Evolutionary conservation across 2,888 invertebrate genomes (phyloP).

Genomic region (Drosophila maculinotata): DNA sequence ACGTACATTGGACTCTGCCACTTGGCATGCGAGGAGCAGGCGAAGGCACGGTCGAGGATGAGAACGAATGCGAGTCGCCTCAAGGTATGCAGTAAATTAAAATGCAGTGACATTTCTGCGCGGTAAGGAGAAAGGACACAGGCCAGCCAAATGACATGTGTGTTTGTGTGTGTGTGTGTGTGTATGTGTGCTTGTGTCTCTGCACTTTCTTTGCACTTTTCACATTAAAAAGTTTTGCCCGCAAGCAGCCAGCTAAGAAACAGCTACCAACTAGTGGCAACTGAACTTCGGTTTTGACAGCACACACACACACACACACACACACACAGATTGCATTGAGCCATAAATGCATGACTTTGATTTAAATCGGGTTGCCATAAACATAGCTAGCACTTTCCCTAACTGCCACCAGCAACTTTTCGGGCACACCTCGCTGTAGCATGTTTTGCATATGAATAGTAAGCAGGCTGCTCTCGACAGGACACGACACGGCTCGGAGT

Average conservation of each 20-base stretch:
- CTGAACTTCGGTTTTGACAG: conserved; percentile 75
- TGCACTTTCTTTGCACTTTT: conserved; percentile 80
- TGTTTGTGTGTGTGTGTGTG: conserved; percentile 12
- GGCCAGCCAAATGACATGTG: conserved; percentile 41
- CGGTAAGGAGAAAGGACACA: conserved; percentile 20
- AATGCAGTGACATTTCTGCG: conserved; percentile 69
- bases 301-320: conserved; percentile 40
- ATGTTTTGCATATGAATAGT: conserved; percentile 80
- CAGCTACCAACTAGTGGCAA: conserved; percentile 48
- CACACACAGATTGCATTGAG: conserved; percentile 60
- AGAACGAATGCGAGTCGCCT: conserved; percentile 60
- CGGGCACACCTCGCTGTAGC: conserved; percentile 49
- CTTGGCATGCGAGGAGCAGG: conserved; percentile 66
- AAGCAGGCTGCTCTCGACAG: conserved; percentile 49
- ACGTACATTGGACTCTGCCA: conserved; percentile 78
- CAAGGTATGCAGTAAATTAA: conserved; percentile 82
- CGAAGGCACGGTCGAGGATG: no score
- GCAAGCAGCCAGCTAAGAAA: conserved; percentile 65
- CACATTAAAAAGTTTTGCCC: conserved; percentile 79
- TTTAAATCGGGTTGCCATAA: conserved; percentile 33
- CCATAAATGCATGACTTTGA: conserved; percentile 66
- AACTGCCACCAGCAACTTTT: conserved; percentile 19
- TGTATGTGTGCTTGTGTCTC: conserved; percentile 23
- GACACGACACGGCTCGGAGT: conserved; percentile 13
- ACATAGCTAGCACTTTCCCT: neutral